phyloP scores from a whole-genome alignment of 1,140 invertebrate genomes.

The Euborellia annulipes region DNA sequence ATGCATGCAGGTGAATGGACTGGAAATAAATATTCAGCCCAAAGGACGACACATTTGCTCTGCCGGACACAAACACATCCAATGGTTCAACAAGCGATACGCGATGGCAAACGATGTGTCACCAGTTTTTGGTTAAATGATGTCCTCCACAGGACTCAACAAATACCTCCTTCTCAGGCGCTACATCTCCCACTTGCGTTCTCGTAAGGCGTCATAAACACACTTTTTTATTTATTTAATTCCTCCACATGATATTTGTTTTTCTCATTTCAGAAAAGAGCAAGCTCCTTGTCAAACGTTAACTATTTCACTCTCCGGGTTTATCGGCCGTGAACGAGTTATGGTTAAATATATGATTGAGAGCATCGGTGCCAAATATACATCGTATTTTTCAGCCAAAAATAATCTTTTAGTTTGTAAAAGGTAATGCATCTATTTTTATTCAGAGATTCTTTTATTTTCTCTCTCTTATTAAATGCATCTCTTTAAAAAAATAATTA shows the following conservation, averaged over 20 bases:
- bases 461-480: too few species aligned
- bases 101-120: slow-evolving; percentile 71
- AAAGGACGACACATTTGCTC: slow-evolving; percentile 48
- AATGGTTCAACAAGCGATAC: slow-evolving; percentile 67
- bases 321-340: slow-evolving; percentile 63
- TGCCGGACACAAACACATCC: slow-evolving; percentile 79
- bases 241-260: slow-evolving; percentile 4
- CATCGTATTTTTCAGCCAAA: slow-evolving; percentile 36
- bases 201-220: slow-evolving; percentile 30
- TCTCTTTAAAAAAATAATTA: too few species aligned
- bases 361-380: slow-evolving; percentile 68
- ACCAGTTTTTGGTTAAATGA: slow-evolving; percentile 92
- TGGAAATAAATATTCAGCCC: too few species aligned
- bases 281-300: slow-evolving; percentile 39
- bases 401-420: slow-evolving; percentile 39
- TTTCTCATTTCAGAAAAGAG: slow-evolving; percentile 23
- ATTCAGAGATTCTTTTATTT: too few species aligned
- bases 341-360: slow-evolving; percentile 73
- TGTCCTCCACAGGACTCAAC: slow-evolving; percentile 63
- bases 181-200: slow-evolving; percentile 78
- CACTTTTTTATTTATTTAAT: not conserved
- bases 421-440: slow-evolving; percentile 27
- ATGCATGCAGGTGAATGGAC: slow-evolving; percentile 67
- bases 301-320: slow-evolving; percentile 66
- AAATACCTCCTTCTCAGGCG: slow-evolving; percentile 79